A percentile compares a stretch with the other conserved stretches of the same genome.
Evolutionary conservation across 2,888 invertebrate species (phyloP).

Genomic region (Platycheirus albimanus): DNA sequence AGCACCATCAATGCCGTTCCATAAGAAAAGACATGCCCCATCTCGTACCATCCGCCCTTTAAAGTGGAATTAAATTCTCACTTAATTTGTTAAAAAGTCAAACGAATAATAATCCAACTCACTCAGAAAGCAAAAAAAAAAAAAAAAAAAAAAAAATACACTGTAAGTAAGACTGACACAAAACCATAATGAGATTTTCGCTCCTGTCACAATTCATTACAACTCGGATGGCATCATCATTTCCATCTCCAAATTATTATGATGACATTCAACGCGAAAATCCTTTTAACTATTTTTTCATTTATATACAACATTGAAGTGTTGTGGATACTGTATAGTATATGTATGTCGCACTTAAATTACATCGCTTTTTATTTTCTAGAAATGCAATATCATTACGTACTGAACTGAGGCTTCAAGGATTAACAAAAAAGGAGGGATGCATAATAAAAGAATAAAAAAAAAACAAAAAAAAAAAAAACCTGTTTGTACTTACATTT

Average conservation of each 20-base stretch:
- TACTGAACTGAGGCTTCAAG: neutral
- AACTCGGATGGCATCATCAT: constrained; percentile 3
- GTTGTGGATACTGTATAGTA: no score
- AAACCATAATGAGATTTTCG: constrained; percentile 34
- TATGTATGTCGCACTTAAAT: constrained; percentile 29
- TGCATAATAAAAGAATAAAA: neutral
- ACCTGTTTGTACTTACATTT: constrained; percentile 5
- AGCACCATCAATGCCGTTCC: no score
- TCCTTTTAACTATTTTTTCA: constrained; percentile 33
- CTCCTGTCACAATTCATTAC: constrained; percentile 22
- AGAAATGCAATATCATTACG: constrained; percentile 38
- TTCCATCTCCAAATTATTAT: constrained; percentile 21
- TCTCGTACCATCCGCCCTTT: no score
- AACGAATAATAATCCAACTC: constrained; percentile 14
- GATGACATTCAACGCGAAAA: constrained; percentile 25
- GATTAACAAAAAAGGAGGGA: neutral
- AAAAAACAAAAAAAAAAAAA: constrained; percentile 1
- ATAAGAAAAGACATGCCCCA: no score
- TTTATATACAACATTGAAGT: neutral
- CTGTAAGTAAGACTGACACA: constrained; percentile 11
- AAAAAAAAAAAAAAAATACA: neutral
- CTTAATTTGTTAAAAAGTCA: constrained; percentile 7
- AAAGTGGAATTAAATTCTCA: neutral
- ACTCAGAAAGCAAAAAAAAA: neutral
- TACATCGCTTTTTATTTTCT: neutral